Evolutionary conservation across 2,888 invertebrate genomes (phyloP).

Genomic region (Marasmarcha lunaedactyla): DNA sequence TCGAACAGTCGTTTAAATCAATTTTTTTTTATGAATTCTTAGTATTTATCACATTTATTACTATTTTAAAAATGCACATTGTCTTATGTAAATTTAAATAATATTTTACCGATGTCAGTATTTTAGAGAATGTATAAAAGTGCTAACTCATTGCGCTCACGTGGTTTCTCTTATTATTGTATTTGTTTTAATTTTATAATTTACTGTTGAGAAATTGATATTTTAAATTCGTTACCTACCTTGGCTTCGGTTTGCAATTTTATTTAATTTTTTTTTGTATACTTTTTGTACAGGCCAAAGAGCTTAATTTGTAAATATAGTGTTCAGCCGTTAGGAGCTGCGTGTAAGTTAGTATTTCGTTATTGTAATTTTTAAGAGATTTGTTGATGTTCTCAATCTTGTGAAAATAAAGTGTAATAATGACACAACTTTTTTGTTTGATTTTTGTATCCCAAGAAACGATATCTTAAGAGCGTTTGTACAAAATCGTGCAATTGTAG

Average conservation of each 20-base stretch:
- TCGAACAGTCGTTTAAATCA: no score
- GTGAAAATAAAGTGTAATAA: constrained; percentile 61
- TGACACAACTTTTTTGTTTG: constrained; percentile 29
- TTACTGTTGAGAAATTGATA: constrained; percentile 59
- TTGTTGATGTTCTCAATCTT: constrained; percentile 70
- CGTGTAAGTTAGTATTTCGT: constrained; percentile 48
- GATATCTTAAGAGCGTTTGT: neutral
- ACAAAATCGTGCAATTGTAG: no score
- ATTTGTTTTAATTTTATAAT: constrained; percentile 30
- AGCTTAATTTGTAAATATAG: constrained; percentile 61
- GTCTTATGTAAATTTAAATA: no score
- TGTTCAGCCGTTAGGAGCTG: constrained; percentile 46
- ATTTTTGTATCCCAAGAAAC: constrained; percentile 1
- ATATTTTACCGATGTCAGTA: constrained; percentile 42
- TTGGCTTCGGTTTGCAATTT: constrained; percentile 47
- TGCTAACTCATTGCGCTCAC: neutral
- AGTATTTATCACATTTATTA: no score
- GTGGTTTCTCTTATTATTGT: constrained; percentile 10
- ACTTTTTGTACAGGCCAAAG: constrained; percentile 64
- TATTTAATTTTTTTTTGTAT: constrained; percentile 39
- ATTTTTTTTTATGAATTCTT: no score
- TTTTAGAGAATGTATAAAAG: constrained; percentile 27
- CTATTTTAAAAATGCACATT: no score
- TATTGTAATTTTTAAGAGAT: constrained; percentile 66
- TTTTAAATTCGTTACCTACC: constrained; percentile 64